A percentile compares a stretch with the other conserved stretches of the same genome.
Conservation (phyloP, 2,888 invertebrate species). For the Torymus texanus region DNA sequence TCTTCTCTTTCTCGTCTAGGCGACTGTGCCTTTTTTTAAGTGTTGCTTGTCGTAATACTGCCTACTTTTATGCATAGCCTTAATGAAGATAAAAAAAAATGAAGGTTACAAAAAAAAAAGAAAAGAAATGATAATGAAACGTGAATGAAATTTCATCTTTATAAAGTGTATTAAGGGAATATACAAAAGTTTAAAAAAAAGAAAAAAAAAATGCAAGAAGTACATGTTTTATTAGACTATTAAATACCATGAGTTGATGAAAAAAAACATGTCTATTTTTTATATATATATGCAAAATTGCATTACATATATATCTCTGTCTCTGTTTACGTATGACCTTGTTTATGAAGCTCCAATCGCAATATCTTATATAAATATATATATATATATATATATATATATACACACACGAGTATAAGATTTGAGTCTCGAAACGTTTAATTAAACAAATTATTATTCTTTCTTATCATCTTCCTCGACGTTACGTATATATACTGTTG, state of each 20-base stretch:
- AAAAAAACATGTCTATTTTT: constrained; percentile 52
- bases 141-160: constrained; percentile 51
- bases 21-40: constrained; percentile 57
- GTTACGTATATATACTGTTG: background rate
- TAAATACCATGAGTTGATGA: constrained; percentile 46
- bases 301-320: constrained; percentile 35
- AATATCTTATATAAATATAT: constrained; percentile 49
- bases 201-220: constrained; percentile 29
- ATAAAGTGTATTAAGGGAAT: constrained; percentile 42
- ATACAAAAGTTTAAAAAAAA: constrained; percentile 21
- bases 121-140: too few relatives aligned
- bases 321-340: constrained; percentile 45
- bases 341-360: constrained; percentile 39
- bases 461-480: constrained; percentile 7
- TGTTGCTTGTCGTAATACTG: constrained; percentile 54
- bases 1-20: constrained; percentile 54
- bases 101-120: too few relatives aligned
- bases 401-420: constrained; percentile 25
- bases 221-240: constrained; percentile 49
- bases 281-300: constrained; percentile 54
- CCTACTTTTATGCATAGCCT: constrained; percentile 56
- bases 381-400: constrained; percentile 40
- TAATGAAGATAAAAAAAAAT: constrained; percentile 38
- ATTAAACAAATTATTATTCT: background rate
- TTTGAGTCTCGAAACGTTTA: constrained; percentile 38